Base-by-base conservation (phyloP, 2,888 invertebrate species). In the Cenopis cana region DNA sequence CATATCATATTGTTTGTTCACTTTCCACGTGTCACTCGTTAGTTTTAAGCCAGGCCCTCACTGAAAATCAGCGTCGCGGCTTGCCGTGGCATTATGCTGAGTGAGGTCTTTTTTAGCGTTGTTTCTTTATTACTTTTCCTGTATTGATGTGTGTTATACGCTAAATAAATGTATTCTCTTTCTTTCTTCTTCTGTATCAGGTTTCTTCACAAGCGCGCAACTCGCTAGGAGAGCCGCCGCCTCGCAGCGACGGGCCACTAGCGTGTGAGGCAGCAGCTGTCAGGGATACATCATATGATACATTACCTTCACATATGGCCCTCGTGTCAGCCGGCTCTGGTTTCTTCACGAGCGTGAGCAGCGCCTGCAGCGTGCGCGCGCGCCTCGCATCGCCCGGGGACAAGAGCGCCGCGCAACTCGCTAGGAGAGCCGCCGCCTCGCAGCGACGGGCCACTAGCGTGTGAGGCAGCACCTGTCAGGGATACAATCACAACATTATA, bases 291-390 rank as follows among this genome's bases (percentile, higher is more conserved):
- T n/a, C n/a, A n/a, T n/a, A n/a, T n/a, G n/a, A n/a, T 3, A 11
- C 11, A 12, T 0, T 81, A 93, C 92, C 92, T 82, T 91, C 91
- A 70, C 90, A 89, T 41, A 93, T 89, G 52, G 83, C 81, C 50
- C 88, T 76, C 0, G 90, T 86, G 69, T 92, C 91, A 0, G 80
- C 73, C 1, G 81, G 85, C 50, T 91, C 89, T 0, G 92, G 93
- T 20, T 86, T 86, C 82, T 91, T 92, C 75, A 89, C 83, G 10
- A 93, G 85, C 20, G 91, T 91, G 73, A 93, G 90, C 20, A 93
- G 82, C 8, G 89, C 76, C 74, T 91, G 91, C 75, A 93, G 78
- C 0, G 89, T 78, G 33, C 87, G 80, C 0, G 90, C 85, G 6
- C 91, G 86, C 0, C 91, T 81, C 59, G 83, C 66, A 73, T 81